Percentiles rank a stretch among this genome's conserved stretches.
These are phyloP conservation scores for Samia ricini DNA, from an alignment of 1,140 invertebrate genomes.

Conservation along the genomic window DNA sequence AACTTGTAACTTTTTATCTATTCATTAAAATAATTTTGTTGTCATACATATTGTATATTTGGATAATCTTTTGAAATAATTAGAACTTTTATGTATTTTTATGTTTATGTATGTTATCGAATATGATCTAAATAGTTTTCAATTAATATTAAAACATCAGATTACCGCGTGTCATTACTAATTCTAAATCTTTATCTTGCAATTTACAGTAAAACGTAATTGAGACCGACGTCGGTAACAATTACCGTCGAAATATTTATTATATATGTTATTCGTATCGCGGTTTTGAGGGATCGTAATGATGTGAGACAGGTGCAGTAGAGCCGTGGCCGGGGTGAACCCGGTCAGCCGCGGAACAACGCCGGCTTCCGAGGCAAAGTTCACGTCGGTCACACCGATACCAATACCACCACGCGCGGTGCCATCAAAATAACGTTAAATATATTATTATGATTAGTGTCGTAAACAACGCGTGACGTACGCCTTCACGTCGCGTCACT, in stretches of 20 bases:
- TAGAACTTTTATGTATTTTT: neutral
- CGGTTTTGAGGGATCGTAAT: neutral
- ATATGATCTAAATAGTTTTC: constrained; percentile 1
- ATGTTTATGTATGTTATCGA: neutral
- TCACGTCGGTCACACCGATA: constrained; percentile 33
- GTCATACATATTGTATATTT: neutral
- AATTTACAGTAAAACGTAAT: neutral
- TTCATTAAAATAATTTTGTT: neutral
- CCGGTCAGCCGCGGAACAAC: constrained; percentile 10
- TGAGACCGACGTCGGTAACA: neutral
- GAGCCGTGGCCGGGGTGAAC: no score
- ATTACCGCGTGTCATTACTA: neutral
- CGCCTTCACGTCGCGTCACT: no score
- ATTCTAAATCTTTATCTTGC: neutral
- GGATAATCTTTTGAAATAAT: neutral
- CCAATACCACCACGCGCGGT: neutral
- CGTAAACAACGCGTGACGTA: constrained; percentile 41
- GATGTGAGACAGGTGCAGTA: neutral
- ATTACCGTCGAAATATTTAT: neutral
- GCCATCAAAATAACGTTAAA: neutral
- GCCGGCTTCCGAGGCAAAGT: constrained; percentile 24
- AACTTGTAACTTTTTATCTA: neutral
- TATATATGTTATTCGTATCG: neutral
- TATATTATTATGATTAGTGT: constrained; percentile 25
- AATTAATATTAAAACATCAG: constrained; percentile 1